Base-by-base conservation (phyloP, 2,888 invertebrate genomes). In the Nesidiocoris tenuis region DNA sequence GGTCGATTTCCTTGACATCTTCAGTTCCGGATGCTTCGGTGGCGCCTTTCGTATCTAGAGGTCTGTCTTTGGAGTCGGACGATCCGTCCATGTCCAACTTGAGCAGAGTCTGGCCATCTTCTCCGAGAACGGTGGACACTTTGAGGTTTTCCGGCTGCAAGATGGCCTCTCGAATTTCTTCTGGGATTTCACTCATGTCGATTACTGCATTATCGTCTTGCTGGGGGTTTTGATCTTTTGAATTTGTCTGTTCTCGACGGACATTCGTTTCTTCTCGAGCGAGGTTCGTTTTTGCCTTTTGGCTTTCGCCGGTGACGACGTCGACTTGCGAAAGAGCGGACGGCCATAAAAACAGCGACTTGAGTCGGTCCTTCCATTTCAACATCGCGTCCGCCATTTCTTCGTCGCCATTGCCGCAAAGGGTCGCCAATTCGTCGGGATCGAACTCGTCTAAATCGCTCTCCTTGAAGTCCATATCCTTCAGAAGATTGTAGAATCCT, bases 261-360 rank as follows among this genome's bases (percentile, higher is more conserved):
- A n/a, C n/a, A n/a, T n/a, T n/a, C n/a, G n/a, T n/a, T 39, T 39
- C 39, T 7, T 7, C 39, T 39, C 5, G 5, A 39, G 39, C 39
- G 39, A 39, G 3, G 12, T 3, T 7, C 12, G 5, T 12, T 39
- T 39, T 12, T 39, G 3, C 5, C 39, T 7, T 7, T 7, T 39
- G 5, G 3, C 5, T 12, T 39, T 3, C 3, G 39, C 39, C 3
- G 5, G 39, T 3, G 12, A 12, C 39, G 1, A 72, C 16, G 16
- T 61, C 61, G 1, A 72, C 54, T 18, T 39, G 61, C 0, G 72
- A 72, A 39, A 72, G 61, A 7, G 54, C 72, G 9, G 72, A 54
- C n/a, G 72, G 72, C 72, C 72, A 72, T 18, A 56, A 24, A 54
- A 72, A 72, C 2, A 72, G 21, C 25, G 63, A 61, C n/a, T 39